Evolutionary conservation across 2,113 vertebrate genomes (phyloP), one percentile per base, ranked within the genome.

Genomic region (Chlamydotis undulata): DNA sequence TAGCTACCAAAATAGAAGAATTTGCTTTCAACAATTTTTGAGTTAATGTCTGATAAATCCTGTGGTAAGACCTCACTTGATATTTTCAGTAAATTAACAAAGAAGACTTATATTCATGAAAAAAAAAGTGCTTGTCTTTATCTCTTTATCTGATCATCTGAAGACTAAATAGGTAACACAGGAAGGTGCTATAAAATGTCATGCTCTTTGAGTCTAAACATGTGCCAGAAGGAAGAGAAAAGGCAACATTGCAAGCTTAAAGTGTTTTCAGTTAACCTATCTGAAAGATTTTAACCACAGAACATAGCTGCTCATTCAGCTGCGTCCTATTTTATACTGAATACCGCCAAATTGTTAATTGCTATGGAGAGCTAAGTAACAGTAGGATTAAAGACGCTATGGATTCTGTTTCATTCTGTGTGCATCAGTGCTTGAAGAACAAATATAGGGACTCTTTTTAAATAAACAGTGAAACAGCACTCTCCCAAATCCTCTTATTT

Each of bases 401-500:
- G 83, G 64, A n/a, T 87, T 75, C 68, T 71, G 24, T 70, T 93
- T 81, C 2, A 0, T 90, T 92, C 57, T 87, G 28, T 79, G 73
- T 82, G 89, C 53, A 76, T 79, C 61, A 37, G 37, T 79, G 74
- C 83, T 75, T 89, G 61, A 82, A 96, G 95, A 95, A 60, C 65
- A 95, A 90, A 94, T 49, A 78, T 3, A 73, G 45, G 35, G 25
- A 41, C 23, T 88, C 29, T 65, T 79, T 83, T 76, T 67, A 93
- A 87, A 60, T 74, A 83, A 93, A 79, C 13, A 91, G 17, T 45
- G 53, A 67, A 94, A 11, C 65, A 84, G 37, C 29, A 43, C 7
- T 73, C 61, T 77, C 35, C 10, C 14, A 93, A 95, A 97, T 92
- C 88, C 89, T 91, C 89, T 95, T 76, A 73, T 24, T 86, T 80